Base-by-base conservation (phyloP, 2,113 vertebrate species). In the Stegastes partitus region DNA sequence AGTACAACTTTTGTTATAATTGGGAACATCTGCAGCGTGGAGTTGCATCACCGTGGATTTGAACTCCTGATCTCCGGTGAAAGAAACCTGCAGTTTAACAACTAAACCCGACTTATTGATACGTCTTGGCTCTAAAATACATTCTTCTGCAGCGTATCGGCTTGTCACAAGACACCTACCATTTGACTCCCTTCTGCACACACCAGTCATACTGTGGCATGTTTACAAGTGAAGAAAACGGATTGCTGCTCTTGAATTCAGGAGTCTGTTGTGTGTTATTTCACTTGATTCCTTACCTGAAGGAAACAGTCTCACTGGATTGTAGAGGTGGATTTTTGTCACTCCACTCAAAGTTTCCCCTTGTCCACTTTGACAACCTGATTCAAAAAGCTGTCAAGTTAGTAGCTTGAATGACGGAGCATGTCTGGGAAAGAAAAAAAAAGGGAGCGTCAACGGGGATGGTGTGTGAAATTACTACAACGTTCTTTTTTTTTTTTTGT, bases 21-120 rank as follows among this genome's bases (percentile, higher is more conserved):
- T n/a, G 18, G 25, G 55, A 22, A 19, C n/a, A 15, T 37, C 47
- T 28, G 47, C 37, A 76, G 12, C 11, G 1, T 9, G 34, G 37
- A 67, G 34, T 37, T 68, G 47, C 67, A 62, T 53, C 34, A 51
- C 58, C 55, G 22, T 42, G 15, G 21, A 28, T n/a, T 19, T 7
- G 14, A 44, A 31, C 23, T 72, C 5, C 21, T 54, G 34, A 45
- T 34, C 34, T 61, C 21, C 21, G 15, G 10, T 39, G 7, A 18
- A 54, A 19, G 14, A 39, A 73, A 51, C 34, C 3, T 58, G 37
- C 39, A 7, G 14, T 84, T 62, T 44, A 31, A 6, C 49, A 58
- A 21, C 53, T 68, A 50, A 78, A 55, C 79, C 62, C 37, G 49
- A 68, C 67, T 45, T 21, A n/a, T 66, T 66, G 53, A 61, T 62